These are phyloP conservation scores for Actenoides lindsayi DNA, from an alignment of 2,113 vertebrate species.

Conservation along the genomic window DNA sequence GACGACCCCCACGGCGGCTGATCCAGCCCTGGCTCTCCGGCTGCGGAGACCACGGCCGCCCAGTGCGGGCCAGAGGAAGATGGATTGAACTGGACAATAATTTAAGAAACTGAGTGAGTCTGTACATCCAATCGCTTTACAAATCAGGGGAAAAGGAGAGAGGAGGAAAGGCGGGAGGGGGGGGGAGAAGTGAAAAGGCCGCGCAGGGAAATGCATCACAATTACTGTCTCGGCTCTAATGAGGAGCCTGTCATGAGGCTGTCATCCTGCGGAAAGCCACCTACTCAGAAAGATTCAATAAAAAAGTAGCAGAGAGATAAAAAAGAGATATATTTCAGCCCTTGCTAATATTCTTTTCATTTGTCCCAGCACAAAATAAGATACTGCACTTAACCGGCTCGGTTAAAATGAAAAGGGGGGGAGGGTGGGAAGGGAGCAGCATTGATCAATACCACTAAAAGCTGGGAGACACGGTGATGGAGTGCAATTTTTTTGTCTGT, in stretches of 20 bases:
- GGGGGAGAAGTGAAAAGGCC: constrained; percentile 72
- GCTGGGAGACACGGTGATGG: constrained; percentile 79
- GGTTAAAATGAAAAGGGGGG: constrained; percentile 78
- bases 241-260: constrained; percentile 80
- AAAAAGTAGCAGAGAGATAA: constrained; percentile 78
- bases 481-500: constrained; percentile 83
- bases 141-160: constrained; percentile 75
- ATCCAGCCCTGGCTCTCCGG: neutral
- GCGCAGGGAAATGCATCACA: constrained; percentile 78
- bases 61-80: constrained; percentile 24
- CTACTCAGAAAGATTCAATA: constrained; percentile 80
- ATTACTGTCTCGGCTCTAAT: constrained; percentile 80
- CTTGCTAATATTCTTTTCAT: constrained; percentile 80
- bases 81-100: constrained; percentile 74
- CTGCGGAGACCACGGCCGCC: neutral
- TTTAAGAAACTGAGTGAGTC: constrained; percentile 77
- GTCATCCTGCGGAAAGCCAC: constrained; percentile 78
- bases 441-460: constrained; percentile 83
- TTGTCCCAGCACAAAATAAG: constrained; percentile 79
- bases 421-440: constrained; percentile 70
- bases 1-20: rapidly evolving
- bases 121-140: constrained; percentile 80
- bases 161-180: constrained; percentile 52
- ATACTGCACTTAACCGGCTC: constrained; percentile 79
- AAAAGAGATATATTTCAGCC: constrained; percentile 78